A percentile compares a stretch with the other conserved stretches of the same genome.
Evolutionary conservation across 2,888 invertebrate species (phyloP).

Genomic region (Globia sparganii): DNA sequence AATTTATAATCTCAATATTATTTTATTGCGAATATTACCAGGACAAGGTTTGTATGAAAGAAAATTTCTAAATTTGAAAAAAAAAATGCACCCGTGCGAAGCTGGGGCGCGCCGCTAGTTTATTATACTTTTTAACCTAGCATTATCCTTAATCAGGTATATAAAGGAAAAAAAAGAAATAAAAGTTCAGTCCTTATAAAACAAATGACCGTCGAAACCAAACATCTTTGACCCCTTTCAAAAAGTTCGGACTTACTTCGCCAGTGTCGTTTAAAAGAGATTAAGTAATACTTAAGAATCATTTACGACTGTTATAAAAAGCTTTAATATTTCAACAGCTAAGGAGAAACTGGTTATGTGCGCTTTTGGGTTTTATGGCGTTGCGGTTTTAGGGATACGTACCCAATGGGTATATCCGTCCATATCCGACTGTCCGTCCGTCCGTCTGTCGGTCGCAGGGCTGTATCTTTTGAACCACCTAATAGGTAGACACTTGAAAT

Average conservation of each 20-base stretch:
- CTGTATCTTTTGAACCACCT: too few species aligned
- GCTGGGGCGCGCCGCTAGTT: too few species aligned
- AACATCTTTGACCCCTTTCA: constrained; percentile 30
- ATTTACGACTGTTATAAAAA: constrained; percentile 29
- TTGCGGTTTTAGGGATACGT: not conserved
- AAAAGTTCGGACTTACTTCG: constrained; percentile 8
- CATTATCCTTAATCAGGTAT: not conserved
- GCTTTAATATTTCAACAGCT: not conserved
- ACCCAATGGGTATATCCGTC: not conserved
- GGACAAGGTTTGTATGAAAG: too few species aligned
- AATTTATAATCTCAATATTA: too few species aligned
- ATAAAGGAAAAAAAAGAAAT: not conserved
- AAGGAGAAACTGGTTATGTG: constrained; percentile 6
- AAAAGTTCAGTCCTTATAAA: not conserved
- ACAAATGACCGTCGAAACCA: not conserved
- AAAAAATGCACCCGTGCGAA: too few species aligned
- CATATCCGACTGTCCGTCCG: too few species aligned
- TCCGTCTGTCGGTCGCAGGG: too few species aligned
- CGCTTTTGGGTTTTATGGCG: not conserved
- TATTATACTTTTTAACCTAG: too few species aligned
- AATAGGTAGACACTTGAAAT: too few species aligned
- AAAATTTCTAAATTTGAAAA: too few species aligned
- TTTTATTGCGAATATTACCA: too few species aligned
- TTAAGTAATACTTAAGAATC: constrained; percentile 37
- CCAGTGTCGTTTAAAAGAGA: constrained; percentile 18